Evolutionary conservation across 37 sponge, comb jelly and placozoan species (phyloP).

Genomic region (Cladorhizidae sp.): DNA sequence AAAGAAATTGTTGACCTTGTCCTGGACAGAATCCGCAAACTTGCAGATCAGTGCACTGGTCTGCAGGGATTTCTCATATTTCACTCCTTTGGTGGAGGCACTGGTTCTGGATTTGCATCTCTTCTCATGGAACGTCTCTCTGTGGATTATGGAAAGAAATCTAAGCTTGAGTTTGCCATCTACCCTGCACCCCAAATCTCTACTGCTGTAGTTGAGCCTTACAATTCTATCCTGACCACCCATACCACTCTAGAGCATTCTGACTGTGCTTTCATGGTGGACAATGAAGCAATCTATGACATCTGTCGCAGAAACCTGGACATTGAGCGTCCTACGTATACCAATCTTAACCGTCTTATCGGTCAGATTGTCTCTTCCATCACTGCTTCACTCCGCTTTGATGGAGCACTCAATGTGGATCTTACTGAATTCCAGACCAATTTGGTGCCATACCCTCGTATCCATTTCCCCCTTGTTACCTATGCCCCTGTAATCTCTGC

Average conservation of each 20-base stretch:
- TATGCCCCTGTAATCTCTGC: conserved; percentile 95
- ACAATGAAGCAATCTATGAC: conserved; percentile 98
- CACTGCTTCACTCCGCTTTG: conserved; percentile 97
- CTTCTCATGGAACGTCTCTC: conserved; percentile 97
- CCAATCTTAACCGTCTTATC: conserved; percentile 86
- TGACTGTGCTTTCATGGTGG: conserved; percentile 99
- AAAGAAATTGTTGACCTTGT: conserved; percentile 89
- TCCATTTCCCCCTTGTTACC: conserved; percentile 94
- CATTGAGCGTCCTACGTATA: conserved; percentile 88
- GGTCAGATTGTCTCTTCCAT: conserved; percentile 98
- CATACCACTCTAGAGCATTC: conserved; percentile 94
- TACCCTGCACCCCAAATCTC: conserved; percentile 96
- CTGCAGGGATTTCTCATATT: conserved; percentile 97
- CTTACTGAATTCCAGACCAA: conserved; percentile 98
- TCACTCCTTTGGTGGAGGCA: conserved; percentile 97
- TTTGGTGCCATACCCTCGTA: conserved; percentile 95
- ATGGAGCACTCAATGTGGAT: conserved; percentile 95
- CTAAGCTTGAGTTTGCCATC: conserved; percentile 93
- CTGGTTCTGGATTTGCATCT: conserved; percentile 96
- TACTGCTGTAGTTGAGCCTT: conserved; percentile 98
- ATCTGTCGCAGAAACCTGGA: conserved; percentile 95
- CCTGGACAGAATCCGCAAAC: conserved; percentile 90
- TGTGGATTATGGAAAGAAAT: conserved; percentile 96
- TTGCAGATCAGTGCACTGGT: conserved; percentile 95
- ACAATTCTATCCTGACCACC: conserved; percentile 95